Evolutionary conservation across 2,113 vertebrate species (phyloP).

Genomic region (Sander lucioperca): DNA sequence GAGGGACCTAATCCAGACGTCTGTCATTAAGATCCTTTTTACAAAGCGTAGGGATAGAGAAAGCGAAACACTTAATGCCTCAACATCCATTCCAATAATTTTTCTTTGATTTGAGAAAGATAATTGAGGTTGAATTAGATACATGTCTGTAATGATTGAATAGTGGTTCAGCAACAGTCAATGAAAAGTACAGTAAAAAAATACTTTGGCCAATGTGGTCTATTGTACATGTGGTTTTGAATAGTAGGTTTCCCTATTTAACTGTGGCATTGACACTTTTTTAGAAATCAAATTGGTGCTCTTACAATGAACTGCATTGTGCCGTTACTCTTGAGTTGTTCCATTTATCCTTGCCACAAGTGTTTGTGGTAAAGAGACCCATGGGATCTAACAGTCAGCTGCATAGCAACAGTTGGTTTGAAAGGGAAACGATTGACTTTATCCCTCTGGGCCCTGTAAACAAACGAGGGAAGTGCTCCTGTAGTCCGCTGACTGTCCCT

Average conservation of each 20-base stretch:
- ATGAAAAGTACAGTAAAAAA: neutral
- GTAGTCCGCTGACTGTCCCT: conserved; percentile 49
- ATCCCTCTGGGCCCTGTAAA: conserved; percentile 60
- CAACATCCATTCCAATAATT: neutral
- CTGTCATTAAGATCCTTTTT: conserved; percentile 51
- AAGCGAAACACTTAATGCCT: conserved; percentile 1
- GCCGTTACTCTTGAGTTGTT: conserved; percentile 10
- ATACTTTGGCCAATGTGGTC: neutral
- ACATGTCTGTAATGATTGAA: neutral
- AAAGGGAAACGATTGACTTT: conserved; percentile 34
- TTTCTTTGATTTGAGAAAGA: conserved; percentile 4
- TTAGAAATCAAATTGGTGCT: conserved; percentile 32
- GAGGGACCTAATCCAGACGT: conserved; percentile 52
- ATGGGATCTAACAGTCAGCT: conserved; percentile 19
- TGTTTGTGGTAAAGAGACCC: conserved; percentile 2
- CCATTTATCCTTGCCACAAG: conserved; percentile 23
- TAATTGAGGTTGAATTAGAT: neutral
- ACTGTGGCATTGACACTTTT: conserved; percentile 23
- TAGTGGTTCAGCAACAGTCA: neutral
- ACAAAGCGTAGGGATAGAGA: neutral
- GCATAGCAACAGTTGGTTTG: conserved; percentile 2
- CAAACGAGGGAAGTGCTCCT: conserved; percentile 75
- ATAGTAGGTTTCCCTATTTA: conserved; percentile 16
- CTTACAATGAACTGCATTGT: conserved; percentile 24
- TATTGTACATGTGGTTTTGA: conserved; percentile 22